Percentiles rank a stretch among this genome's conserved stretches.
Evolutionary conservation across 2,113 vertebrate species (phyloP).

Genomic region (Chaetops frenatus): DNA sequence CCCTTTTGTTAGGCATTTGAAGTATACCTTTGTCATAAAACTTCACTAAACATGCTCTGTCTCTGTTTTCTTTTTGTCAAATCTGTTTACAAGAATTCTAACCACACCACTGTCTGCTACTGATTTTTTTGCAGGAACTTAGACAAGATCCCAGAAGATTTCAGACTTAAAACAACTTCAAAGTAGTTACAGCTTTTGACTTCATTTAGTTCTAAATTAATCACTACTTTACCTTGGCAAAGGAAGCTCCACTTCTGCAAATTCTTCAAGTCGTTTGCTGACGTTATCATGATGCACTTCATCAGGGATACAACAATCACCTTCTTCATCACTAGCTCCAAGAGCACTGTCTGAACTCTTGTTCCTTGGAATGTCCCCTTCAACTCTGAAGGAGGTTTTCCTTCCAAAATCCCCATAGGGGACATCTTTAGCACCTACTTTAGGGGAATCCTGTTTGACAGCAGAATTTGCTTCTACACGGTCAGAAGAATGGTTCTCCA

Average conservation of each 20-base stretch:
- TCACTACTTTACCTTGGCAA: slow-evolving; percentile 74
- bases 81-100: not conserved
- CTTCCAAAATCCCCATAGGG: slow-evolving; percentile 62
- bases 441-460: slow-evolving; percentile 5
- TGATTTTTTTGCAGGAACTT: not conserved
- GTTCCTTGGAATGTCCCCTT: slow-evolving; percentile 76
- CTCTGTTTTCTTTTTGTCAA: not conserved
- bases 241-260: slow-evolving; percentile 77
- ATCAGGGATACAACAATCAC: not conserved
- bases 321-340: slow-evolving; percentile 81
- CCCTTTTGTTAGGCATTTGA: not conserved
- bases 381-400: slow-evolving; percentile 54
- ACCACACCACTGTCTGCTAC: not conserved
- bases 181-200: not conserved
- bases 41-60: not conserved
- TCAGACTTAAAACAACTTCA: not conserved
- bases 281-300: not conserved
- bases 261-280: slow-evolving; percentile 23
- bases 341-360: slow-evolving; percentile 83
- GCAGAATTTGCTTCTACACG: not conserved
- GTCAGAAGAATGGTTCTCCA: not conserved
- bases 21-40: not conserved
- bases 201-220: not conserved
- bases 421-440: slow-evolving; percentile 36
- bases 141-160: not conserved